Evolutionary conservation across 2,888 invertebrate species (phyloP), one percentile per base, ranked within the genome.

Genomic region (Ypsolopha sequella): DNA sequence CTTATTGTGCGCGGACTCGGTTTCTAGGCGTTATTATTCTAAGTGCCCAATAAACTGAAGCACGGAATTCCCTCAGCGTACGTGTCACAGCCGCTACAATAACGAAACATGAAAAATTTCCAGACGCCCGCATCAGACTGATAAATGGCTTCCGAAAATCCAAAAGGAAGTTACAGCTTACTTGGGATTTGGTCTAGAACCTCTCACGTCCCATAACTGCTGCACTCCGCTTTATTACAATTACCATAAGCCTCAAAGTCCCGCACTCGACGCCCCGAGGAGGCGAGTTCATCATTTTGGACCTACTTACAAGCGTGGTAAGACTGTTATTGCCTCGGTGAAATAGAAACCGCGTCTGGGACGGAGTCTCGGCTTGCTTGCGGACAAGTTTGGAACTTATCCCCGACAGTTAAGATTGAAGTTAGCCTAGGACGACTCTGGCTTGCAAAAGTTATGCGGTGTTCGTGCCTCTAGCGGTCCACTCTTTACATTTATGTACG

Each of bases 141-240:
- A 87, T 87, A 87, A 87, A 87, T 87, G 87, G 86, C 87, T 87
- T 87, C 87, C 87, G 85, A 87, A 87, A 87, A 87, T 87, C 87
- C 87, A 86, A 87, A 87, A 87, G 87, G 87, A 87, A 87, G 87
- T 87, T 86, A 87, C 86, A 87, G 87, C 87, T 87, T 87, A 87
- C 80, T 82, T 73, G 84, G 87, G 87, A 87, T 87, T 87, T 87
- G 82, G 86, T 85, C 86, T 85, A 85, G 86, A 86, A 84, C 85
- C 86, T 86, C 86, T 85, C 85, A 85, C 85, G 85, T 85, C 77
- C 84, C 85, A 85, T 86, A 86, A 86, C 85, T 85, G 85, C 82
- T 82, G 86, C 85, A 86, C 86, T 86, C 82, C 85, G 85, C 86
- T 86, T 86, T 86, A 86, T 86, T 86, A 86, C 86, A 86, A 86